phyloP scores from a whole-genome alignment of 1,140 invertebrate species.

The Hyles euphorbiae region DNA sequence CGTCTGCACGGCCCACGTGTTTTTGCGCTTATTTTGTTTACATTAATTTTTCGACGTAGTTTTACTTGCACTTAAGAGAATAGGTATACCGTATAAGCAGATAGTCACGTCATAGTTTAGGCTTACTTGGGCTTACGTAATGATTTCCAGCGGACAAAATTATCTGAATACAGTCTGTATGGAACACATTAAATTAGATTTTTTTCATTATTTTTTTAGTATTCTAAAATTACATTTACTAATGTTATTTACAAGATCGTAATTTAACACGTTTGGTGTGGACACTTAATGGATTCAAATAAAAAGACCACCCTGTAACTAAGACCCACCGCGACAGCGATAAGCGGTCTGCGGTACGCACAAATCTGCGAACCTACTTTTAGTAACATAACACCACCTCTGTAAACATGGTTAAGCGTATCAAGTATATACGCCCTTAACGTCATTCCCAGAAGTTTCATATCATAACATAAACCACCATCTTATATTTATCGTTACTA shows the following conservation, averaged over 20 bases:
- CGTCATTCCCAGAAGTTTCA: conserved; percentile 55
- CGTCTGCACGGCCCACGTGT: conserved; percentile 30
- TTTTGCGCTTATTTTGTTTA: conserved; percentile 9
- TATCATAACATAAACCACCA: conserved; percentile 53
- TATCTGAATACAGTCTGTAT: too few species aligned
- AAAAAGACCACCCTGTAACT: conserved; percentile 31
- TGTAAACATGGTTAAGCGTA: conserved; percentile 27
- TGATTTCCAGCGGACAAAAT: too few species aligned
- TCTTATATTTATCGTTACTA: too few species aligned
- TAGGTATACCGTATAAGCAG: too few species aligned
- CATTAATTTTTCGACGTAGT: conserved; percentile 3
- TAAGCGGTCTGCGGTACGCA: conserved; percentile 38
- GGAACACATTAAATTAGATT: too few species aligned
- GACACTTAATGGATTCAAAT: not conserved
- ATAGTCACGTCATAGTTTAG: too few species aligned
- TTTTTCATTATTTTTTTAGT: too few species aligned
- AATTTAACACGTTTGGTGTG: too few species aligned
- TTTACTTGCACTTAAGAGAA: not conserved
- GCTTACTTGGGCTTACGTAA: too few species aligned
- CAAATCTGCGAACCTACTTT: conserved; percentile 53
- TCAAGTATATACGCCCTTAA: conserved; percentile 46
- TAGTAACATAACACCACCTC: conserved; percentile 15
- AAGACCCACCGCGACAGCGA: conserved; percentile 31
- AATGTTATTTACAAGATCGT: too few species aligned
- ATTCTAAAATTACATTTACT: too few species aligned